phyloP scores from a whole-genome alignment of 2,797 vertebrate genomes.

The Toxotes lorentzi region DNA sequence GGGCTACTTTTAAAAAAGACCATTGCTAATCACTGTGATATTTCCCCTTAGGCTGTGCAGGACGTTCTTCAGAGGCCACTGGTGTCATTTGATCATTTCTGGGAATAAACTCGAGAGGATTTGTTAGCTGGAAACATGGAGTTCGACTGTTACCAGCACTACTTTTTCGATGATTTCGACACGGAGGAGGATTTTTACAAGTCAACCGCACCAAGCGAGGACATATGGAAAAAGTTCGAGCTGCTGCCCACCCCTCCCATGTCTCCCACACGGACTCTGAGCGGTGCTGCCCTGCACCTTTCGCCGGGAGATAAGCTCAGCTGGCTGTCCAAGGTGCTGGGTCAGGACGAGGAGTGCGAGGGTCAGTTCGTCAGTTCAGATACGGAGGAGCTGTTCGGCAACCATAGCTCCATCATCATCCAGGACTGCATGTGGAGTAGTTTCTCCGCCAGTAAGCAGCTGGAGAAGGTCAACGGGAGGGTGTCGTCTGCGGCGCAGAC shows the following conservation, averaged over 20 bases:
- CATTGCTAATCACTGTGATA: constrained; percentile 44
- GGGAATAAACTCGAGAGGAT: constrained; percentile 65
- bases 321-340: constrained; percentile 82
- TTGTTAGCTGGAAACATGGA: constrained; percentile 85
- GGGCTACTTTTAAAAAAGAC: constrained; percentile 27
- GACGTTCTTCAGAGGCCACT: constrained; percentile 34
- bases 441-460: constrained; percentile 91
- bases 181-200: constrained; percentile 93
- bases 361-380: constrained; percentile 77
- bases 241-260: constrained; percentile 92
- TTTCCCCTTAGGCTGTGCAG: constrained; percentile 53
- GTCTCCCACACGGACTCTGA: constrained; percentile 87
- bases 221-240: constrained; percentile 99
- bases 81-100: constrained; percentile 47
- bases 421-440: constrained; percentile 99
- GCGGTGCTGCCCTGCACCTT: constrained; percentile 71
- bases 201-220: constrained; percentile 95
- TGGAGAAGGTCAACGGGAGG: constrained; percentile 91
- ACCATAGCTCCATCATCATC: constrained; percentile 93
- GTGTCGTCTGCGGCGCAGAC: constrained; percentile 70
- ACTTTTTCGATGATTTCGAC: constrained; percentile 92
- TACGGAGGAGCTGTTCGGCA: constrained; percentile 86
- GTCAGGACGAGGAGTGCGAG: constrained; percentile 87
- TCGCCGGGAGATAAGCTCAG: constrained; percentile 83
- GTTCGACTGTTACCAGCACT: constrained; percentile 91